phyloP scores from a whole-genome alignment of 2,888 invertebrate genomes.

The Apamea epomidion region DNA sequence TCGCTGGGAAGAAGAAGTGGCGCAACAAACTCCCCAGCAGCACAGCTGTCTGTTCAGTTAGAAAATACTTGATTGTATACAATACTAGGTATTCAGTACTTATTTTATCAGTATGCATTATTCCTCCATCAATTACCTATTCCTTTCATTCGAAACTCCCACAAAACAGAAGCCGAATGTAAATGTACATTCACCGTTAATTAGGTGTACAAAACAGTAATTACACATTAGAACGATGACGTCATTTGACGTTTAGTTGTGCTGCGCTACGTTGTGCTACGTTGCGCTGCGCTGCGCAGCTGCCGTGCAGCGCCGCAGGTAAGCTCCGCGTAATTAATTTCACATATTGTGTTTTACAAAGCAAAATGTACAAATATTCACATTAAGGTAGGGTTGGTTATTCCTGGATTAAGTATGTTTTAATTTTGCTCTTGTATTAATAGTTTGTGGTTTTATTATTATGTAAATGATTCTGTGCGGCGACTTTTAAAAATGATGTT shows the following conservation, averaged over 20 bases:
- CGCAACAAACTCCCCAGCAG: no score
- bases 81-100: neutral
- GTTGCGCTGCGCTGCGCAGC: constrained; percentile 7
- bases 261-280: constrained; percentile 11
- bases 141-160: constrained; percentile 10
- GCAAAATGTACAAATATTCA: constrained; percentile 60
- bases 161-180: constrained; percentile 24
- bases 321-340: constrained; percentile 59
- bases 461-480: neutral
- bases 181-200: constrained; percentile 46
- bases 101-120: neutral
- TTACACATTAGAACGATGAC: constrained; percentile 58
- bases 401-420: constrained; percentile 24
- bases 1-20: no score
- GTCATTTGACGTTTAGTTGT: constrained; percentile 48
- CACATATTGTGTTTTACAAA: constrained; percentile 61
- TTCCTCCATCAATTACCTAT: constrained; percentile 4
- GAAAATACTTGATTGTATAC: no score
- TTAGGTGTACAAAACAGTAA: constrained; percentile 60
- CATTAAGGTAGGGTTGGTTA: constrained; percentile 45
- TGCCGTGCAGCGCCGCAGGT: constrained; percentile 47
- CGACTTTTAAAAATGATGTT: neutral
- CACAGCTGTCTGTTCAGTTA: no score
- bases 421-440: constrained; percentile 14
- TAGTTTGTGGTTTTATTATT: constrained; percentile 5